Base-by-base conservation (phyloP, 1,140 invertebrate species). In the Neodiprion fabricii region DNA sequence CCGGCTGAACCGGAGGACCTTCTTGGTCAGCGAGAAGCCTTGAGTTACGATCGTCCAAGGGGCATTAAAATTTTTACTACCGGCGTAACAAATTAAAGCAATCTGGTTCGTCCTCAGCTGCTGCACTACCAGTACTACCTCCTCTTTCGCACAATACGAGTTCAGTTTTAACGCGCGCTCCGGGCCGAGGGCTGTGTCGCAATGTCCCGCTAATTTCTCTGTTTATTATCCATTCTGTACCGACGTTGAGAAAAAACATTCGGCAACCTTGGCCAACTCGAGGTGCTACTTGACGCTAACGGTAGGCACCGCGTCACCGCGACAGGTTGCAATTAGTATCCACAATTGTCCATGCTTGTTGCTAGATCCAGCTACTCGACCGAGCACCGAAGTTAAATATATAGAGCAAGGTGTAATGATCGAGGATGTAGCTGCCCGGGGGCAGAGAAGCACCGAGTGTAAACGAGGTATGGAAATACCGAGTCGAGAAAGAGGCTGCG, bases 21-120 rank as follows among this genome's bases (percentile, higher is more conserved):
- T 40, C 53, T 61, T 70, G 23, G 68, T 50, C 53, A 67, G 76
- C 49, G 71, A 73, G 17, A 28, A 66, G 72, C 49, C 72, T 80
- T 84, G 84, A 85, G 81, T 85, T 84, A 85, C 83, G 83, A 84
- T 80, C 80, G 81, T 76, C 73, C 78, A 79, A 81, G 75, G 81
- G 78, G 80, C 83, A 85, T 85, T 85, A 83, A 83, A 82, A 85
- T 84, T 85, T 85, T 85, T 85, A 77, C 78, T 76, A 78, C 77
- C 80, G 81, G 83, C 78, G 80, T 82, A 83, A 85, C 83, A 85
- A 85, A 85, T 85, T 85, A 85, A 85, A 81, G 81, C 83, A 84
- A 85, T 85, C 82, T 85, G 81, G 81, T 82, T 78, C 79, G 79
- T 74, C 81, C 79, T 70, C 70, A 79, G 71, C 76, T 72, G 66